Conservation (phyloP, 2,113 vertebrate genomes). For the Hydrolagus affinis region DNA sequence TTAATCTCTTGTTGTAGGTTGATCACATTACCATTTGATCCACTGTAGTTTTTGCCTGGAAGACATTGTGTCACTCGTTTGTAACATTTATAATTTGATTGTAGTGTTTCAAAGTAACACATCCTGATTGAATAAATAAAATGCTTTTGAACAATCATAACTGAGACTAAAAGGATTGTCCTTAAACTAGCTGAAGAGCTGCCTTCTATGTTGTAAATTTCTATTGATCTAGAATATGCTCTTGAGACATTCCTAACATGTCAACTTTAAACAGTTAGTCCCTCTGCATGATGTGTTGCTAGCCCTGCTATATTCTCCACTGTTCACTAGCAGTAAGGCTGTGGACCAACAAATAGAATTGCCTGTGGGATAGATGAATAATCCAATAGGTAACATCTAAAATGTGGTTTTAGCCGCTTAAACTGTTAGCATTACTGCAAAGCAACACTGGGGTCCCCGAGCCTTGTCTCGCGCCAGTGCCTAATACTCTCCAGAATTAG, state of each 20-base stretch:
- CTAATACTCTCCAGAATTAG: no score
- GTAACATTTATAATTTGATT: neutral
- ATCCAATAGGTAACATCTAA: no score
- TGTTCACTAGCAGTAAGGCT: neutral
- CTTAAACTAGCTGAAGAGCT: no score
- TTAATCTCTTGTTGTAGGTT: neutral
- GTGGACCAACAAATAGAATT: no score
- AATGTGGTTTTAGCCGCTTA: no score
- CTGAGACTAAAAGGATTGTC: no score
- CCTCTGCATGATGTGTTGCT: neutral
- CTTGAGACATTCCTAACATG: neutral
- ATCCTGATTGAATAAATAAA: neutral
- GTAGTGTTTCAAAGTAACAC: neutral
- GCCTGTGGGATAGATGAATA: no score
- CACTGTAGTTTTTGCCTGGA: neutral
- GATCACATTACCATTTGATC: no score
- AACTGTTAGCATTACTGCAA: no score
- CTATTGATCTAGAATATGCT: neutral
- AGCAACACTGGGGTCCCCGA: no score
- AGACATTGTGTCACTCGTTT: neutral
- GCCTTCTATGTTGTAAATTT: neutral
- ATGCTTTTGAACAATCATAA: neutral
- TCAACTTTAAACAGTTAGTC: neutral
- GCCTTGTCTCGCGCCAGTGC: no score
- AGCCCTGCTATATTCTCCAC: neutral